Percentiles rank a stretch among this genome's conserved stretches.
Evolutionary conservation across 2,888 invertebrate genomes (phyloP).

Genomic region (Acronicta alni): DNA sequence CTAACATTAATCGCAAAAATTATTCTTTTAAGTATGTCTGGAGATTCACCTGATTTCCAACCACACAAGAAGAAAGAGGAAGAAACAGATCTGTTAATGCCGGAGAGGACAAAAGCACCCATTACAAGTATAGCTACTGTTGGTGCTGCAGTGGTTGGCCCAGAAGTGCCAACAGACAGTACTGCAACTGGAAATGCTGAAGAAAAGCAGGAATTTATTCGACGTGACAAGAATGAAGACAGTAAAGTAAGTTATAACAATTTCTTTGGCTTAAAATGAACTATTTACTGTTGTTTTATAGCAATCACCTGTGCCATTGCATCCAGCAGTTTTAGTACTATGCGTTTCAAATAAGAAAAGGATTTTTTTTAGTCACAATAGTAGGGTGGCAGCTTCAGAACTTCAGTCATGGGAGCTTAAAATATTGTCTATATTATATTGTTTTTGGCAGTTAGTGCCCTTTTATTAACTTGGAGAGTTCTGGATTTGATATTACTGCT

Average conservation of each 20-base stretch:
- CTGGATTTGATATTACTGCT: too few species aligned
- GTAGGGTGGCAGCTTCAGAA: too few species aligned
- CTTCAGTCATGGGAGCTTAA: too few species aligned
- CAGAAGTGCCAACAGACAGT: constrained; percentile 61
- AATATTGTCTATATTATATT: too few species aligned
- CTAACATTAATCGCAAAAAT: constrained; percentile 43
- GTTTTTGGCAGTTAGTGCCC: too few species aligned
- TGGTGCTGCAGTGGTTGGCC: constrained; percentile 51
- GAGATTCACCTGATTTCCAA: constrained; percentile 75
- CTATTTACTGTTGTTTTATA: rapidly evolving
- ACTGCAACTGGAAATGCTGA: constrained; percentile 59
- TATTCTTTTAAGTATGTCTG: constrained; percentile 79
- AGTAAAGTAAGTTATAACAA: constrained; percentile 65
- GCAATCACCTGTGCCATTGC: too few species aligned
- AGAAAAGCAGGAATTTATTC: constrained; percentile 72
- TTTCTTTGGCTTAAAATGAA: too few species aligned
- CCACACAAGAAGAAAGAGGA: constrained; percentile 79
- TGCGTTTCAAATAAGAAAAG: too few species aligned
- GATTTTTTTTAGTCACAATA: too few species aligned
- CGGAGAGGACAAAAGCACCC: constrained; percentile 65
- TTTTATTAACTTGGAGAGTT: too few species aligned
- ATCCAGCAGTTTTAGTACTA: too few species aligned
- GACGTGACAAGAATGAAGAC: constrained; percentile 66
- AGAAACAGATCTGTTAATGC: constrained; percentile 68
- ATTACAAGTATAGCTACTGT: constrained; percentile 60